Base-by-base conservation (phyloP, 2,888 invertebrate species). In the Drosophila antonietae region DNA sequence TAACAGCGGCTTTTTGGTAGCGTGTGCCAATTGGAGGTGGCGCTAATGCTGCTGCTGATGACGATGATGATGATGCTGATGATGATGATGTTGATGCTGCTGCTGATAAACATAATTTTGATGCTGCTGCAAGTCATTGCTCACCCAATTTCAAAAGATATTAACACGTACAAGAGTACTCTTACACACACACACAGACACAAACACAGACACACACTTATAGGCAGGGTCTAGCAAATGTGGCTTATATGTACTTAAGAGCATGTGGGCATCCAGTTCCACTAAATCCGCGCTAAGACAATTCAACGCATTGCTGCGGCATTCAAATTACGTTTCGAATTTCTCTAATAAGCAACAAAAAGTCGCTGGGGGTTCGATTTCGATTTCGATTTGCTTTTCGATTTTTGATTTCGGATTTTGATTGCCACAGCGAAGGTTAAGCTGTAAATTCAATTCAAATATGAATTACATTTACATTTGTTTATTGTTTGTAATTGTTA, bases 81-180 rank as follows among this genome's bases (percentile, higher is more conserved):
- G n/a, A 23, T 53, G 12, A 15, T 18, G 53, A 55, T 52, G 64
- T 41, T 55, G 67, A 63, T 65, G 63, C 10, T 41, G 55, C 28
- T 18, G 14, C 67, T 67, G 62, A 53, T 55, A 59, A 59, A 44
- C 43, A 61, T 52, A 57, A 55, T 41, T 60, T 23, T 53, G 62
- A 41, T 62, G 67, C 66, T 67, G 68, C 53, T 68, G 86, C 84
- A 85, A 84, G 84, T 84, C 84, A 89, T 89, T 82, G 88, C 78
- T 88, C 86, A 88, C 83, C 84, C 83, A 89, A 82, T 84, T 84
- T 88, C 82, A 75, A 89, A 84, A 85, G 56, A 78, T 84, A 78
- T 81, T 73, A 74, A 68, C 69, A 31, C 81, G 49, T 58, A 74
- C 73, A 52, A 53, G 39, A 46, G 23, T 51, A 60, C 59, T 23